These are phyloP conservation scores for Gryon sp. DNA, from an alignment of 1,140 invertebrate species.

Conservation along the genomic window DNA sequence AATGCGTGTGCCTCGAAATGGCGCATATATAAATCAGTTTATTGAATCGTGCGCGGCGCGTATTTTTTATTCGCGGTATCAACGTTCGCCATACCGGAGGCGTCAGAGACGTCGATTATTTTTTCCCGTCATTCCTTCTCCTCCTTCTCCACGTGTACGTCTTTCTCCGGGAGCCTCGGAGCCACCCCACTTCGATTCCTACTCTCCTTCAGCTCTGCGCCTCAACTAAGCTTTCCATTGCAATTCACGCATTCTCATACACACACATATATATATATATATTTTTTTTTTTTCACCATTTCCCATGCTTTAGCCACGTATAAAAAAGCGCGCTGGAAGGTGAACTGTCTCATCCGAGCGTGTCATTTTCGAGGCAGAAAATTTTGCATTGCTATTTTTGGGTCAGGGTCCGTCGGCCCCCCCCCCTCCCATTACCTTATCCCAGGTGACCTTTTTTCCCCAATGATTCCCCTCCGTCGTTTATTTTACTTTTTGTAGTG, in stretches of 20 bases:
- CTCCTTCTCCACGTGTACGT: neutral
- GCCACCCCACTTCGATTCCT: neutral
- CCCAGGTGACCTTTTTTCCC: neutral
- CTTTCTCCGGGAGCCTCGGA: neutral
- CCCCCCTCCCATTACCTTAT: constrained; percentile 9
- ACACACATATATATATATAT: too few relatives aligned
- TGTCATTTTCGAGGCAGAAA: constrained; percentile 58
- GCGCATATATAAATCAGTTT: neutral
- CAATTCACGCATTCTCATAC: constrained; percentile 15
- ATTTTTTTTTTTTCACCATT: too few relatives aligned
- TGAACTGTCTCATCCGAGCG: constrained; percentile 41
- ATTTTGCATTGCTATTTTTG: constrained; percentile 64
- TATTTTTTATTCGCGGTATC: constrained; percentile 26
- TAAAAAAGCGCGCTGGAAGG: constrained; percentile 45
- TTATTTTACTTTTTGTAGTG: too few relatives aligned
- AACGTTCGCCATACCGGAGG: constrained; percentile 35
- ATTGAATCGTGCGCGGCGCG: neutral
- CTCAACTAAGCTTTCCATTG: constrained; percentile 30
- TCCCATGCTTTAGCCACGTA: too few relatives aligned
- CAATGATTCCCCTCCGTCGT: too few relatives aligned
- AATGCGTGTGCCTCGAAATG: too few relatives aligned
- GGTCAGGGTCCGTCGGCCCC: constrained; percentile 58
- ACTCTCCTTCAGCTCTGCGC: neutral
- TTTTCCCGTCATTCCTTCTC: constrained; percentile 15
- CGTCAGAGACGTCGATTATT: constrained; percentile 39